Conservation (phyloP, 2,888 invertebrate genomes). For the Zele albiditarsus region DNA sequence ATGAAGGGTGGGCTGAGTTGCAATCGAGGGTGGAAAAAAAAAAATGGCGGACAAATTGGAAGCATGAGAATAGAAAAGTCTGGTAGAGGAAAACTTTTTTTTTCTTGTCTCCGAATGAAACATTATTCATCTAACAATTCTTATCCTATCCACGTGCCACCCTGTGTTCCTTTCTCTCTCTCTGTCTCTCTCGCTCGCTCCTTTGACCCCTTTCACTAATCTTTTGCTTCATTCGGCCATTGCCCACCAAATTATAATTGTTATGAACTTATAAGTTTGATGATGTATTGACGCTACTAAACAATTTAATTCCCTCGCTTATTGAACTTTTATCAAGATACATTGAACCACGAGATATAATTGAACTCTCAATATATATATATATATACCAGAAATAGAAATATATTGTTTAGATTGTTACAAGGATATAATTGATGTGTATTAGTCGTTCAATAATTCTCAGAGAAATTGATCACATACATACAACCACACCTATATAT, state of each 20-base stretch:
- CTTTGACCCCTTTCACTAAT: neutral
- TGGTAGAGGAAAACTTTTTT: neutral
- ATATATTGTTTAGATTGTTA: neutral
- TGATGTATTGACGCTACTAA: neutral
- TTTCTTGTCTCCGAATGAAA: neutral
- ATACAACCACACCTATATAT: too few relatives aligned
- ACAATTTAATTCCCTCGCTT: neutral
- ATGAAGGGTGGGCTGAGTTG: neutral
- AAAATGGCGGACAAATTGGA: slow-evolving; percentile 58
- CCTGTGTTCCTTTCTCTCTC: neutral
- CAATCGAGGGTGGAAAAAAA: slow-evolving; percentile 54
- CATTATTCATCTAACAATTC: neutral
- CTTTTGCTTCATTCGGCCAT: neutral
- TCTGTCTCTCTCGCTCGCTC: too few relatives aligned
- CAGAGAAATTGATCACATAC: neutral
- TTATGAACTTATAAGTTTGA: neutral
- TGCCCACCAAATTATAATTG: neutral
- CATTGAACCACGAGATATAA: neutral
- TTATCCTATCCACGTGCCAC: neutral
- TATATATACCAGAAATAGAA: neutral
- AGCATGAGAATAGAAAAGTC: neutral
- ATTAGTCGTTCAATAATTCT: neutral
- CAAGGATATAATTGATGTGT: neutral
- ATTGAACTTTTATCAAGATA: neutral
- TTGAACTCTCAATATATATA: neutral